These are phyloP conservation scores for Theocolax elegans DNA, from an alignment of 1,140 invertebrate species.

Conservation along the genomic window DNA sequence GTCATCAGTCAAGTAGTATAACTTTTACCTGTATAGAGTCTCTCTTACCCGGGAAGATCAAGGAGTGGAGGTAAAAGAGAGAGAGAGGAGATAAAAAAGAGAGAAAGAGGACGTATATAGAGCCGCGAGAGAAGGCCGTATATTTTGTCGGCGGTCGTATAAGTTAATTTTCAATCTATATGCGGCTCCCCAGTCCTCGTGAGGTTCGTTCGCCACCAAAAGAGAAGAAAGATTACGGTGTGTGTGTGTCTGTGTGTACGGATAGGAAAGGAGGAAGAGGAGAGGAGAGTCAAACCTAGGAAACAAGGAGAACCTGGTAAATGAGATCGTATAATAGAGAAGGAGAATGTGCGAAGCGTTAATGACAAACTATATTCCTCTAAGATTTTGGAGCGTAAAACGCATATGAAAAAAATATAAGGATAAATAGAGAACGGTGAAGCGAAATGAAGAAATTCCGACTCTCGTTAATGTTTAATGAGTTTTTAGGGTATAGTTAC, in stretches of 20 bases:
- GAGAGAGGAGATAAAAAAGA: conserved; percentile 8
- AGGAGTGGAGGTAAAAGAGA: too few relatives aligned
- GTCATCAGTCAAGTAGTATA: conserved; percentile 1
- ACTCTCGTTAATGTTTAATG: conserved; percentile 69
- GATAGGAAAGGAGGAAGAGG: neutral
- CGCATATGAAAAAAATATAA: neutral
- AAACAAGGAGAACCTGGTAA: conserved; percentile 22
- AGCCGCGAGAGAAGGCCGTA: conserved; percentile 46
- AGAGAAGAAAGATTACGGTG: too few relatives aligned
- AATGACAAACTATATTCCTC: too few relatives aligned
- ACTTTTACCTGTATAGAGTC: too few relatives aligned
- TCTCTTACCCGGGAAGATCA: too few relatives aligned
- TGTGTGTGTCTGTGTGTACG: too few relatives aligned
- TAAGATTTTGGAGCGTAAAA: neutral
- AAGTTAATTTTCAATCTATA: conserved; percentile 71
- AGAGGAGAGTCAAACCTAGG: neutral
- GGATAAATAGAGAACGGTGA: conserved; percentile 56
- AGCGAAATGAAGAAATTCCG: conserved; percentile 68
- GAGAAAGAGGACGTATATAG: conserved; percentile 6
- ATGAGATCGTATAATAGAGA: conserved; percentile 28
- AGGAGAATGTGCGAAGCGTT: too few relatives aligned
- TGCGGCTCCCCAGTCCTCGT: conserved; percentile 60
- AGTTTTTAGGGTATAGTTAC: conserved; percentile 57
- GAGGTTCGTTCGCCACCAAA: neutral
- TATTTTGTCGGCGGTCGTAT: conserved; percentile 68